Evolutionary conservation across 2,113 vertebrate genomes (phyloP).

Genomic region (Hippopotamus amphibius): DNA sequence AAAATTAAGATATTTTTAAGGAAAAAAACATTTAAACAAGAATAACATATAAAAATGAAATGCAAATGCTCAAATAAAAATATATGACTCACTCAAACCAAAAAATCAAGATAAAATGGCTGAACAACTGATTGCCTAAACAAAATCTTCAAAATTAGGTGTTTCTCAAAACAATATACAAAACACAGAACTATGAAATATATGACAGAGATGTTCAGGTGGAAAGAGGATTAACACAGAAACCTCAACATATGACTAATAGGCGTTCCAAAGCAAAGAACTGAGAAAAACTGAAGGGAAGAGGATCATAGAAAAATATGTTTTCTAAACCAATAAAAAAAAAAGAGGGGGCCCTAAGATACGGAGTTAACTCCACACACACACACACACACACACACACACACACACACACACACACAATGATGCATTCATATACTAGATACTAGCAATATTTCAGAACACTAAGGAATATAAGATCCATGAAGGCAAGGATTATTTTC

Average conservation of each 20-base stretch:
- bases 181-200: not conserved
- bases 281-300: not conserved
- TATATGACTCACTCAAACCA: not conserved
- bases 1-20: not conserved
- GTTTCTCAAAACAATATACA: not conserved
- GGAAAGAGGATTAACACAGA: not conserved
- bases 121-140: not conserved
- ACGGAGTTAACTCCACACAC: not conserved
- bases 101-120: not conserved
- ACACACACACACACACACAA: not conserved
- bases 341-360: not conserved
- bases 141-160: not conserved
- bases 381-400: not conserved
- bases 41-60: not conserved
- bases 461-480: not conserved
- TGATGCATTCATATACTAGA: not conserved
- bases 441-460: not conserved
- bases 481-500: not conserved
- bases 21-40: slow-evolving; percentile 3
- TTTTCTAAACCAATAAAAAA: slow-evolving; percentile 54
- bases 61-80: not conserved
- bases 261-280: slow-evolving; percentile 4
- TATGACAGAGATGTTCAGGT: not conserved
- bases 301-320: not conserved
- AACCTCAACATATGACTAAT: not conserved